Percentiles rank a stretch among this genome's conserved stretches.
Conservation (phyloP, 2,888 invertebrate genomes). For the Neoascia interrupta region DNA sequence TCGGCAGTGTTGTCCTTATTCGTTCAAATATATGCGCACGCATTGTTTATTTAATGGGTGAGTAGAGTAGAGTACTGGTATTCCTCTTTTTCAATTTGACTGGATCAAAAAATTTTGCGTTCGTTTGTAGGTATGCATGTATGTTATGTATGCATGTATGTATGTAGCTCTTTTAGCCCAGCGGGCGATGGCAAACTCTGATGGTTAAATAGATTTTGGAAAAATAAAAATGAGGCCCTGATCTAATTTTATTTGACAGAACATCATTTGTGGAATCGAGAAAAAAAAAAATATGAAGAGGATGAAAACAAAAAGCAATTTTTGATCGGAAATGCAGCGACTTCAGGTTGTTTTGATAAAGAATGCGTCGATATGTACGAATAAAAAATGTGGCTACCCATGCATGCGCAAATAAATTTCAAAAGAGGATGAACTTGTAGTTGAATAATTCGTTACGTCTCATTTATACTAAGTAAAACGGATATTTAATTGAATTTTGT, state of each 20-base stretch:
- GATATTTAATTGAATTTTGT: background rate
- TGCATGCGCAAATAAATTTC: constrained; percentile 22
- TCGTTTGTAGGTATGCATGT: too few relatives aligned
- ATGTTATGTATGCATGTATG: too few relatives aligned
- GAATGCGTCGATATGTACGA: too few relatives aligned
- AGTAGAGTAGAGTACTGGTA: background rate
- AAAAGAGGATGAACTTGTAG: background rate
- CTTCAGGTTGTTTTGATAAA: constrained; percentile 32
- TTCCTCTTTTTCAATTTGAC: too few relatives aligned
- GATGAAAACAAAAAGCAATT: constrained; percentile 4
- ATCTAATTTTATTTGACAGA: constrained; percentile 34
- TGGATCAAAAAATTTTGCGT: too few relatives aligned
- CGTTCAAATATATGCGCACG: constrained; percentile 35
- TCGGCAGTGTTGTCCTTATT: background rate
- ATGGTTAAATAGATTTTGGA: too few relatives aligned
- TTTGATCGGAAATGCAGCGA: background rate
- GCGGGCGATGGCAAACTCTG: too few relatives aligned
- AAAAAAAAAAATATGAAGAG: too few relatives aligned
- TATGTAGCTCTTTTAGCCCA: too few relatives aligned
- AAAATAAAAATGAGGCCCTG: constrained; percentile 27
- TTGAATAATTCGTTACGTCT: background rate
- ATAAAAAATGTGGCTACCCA: constrained; percentile 8
- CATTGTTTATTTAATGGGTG: constrained; percentile 31
- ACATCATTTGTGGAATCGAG: constrained; percentile 9
- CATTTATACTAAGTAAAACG: background rate